Base-by-base conservation (phyloP, 1,140 invertebrate genomes). In the Hypsibius dujardini region DNA sequence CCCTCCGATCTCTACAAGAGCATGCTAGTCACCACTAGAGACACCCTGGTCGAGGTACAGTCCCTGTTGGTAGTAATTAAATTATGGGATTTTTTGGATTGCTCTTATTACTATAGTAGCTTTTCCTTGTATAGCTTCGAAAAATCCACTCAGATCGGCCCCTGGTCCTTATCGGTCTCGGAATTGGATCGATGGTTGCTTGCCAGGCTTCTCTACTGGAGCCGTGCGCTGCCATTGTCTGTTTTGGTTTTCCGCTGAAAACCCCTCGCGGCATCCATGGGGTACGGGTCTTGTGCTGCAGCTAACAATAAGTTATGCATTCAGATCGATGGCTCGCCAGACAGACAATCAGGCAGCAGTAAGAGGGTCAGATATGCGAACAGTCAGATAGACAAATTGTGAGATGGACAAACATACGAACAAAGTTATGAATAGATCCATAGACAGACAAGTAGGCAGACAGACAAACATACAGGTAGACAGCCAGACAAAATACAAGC, bases 181-280 rank as follows among this genome's bases (percentile, higher is more conserved):
- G 62, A 3, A 45, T 67, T 3, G 62, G 62, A 7, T 12, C 62
- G 62, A 12, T 67, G 62, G 12, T 67, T 12, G 62, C 62, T 7
- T 67, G 62, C 45, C 62, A 67, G 62, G 62, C 62, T 45, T 15
- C 62, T 15, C 42, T 67, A 42, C 42, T 67, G 62, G 62, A 67
- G 62, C 62, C 42, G 42, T 67, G 62, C 45, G 42, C 12, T 3
- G 62, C 62, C 62, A 67, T 67, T 42, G 45, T 67, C 42, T 67
- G 62, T 42, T 45, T 67, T 12, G 62, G 62, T 7, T 67, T 67
- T 45, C 62, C 62, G 3, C 12, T 67, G 12, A 67, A 67, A 45
- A 67, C 62, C 3, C 62, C 62, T 7, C 12, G 42, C 12, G 62
- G 62, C 12, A 15, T 67, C 45, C 62, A 67, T 42, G 62, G 62